Conservation (phyloP, 2,113 vertebrate species). For the Podiceps cristatus region DNA sequence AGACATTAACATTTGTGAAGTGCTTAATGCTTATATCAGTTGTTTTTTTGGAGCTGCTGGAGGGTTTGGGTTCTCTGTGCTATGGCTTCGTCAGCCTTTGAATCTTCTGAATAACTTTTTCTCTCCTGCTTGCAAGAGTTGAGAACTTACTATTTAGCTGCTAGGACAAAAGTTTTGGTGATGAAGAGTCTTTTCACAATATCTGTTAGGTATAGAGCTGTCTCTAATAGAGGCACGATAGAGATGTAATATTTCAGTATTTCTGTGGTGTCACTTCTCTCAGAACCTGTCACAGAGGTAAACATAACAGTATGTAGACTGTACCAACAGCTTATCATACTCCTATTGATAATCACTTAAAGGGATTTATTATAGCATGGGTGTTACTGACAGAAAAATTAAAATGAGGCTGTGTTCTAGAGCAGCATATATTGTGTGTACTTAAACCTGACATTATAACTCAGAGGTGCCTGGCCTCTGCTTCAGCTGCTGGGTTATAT, state of each 20-base stretch:
- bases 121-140: background rate
- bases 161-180: background rate
- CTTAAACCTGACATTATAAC: background rate
- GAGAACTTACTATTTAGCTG: background rate
- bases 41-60: background rate
- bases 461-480: background rate
- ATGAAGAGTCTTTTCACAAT: background rate
- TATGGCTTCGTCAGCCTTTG: background rate
- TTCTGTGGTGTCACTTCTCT: background rate
- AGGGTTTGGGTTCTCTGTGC: background rate
- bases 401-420: background rate
- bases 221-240: background rate
- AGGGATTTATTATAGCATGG: background rate
- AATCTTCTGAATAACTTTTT: background rate
- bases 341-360: background rate
- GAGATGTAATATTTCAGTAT: background rate
- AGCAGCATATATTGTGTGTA: background rate
- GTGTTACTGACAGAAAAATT: background rate
- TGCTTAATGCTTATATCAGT: background rate
- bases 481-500: background rate
- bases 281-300: background rate
- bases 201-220: background rate
- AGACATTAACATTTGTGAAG: background rate
- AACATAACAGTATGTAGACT: background rate
- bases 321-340: background rate